Evolutionary conservation across 1,140 invertebrate genomes (phyloP), one percentile per base, ranked within the genome.

Genomic region (Dysdera silvatica): DNA sequence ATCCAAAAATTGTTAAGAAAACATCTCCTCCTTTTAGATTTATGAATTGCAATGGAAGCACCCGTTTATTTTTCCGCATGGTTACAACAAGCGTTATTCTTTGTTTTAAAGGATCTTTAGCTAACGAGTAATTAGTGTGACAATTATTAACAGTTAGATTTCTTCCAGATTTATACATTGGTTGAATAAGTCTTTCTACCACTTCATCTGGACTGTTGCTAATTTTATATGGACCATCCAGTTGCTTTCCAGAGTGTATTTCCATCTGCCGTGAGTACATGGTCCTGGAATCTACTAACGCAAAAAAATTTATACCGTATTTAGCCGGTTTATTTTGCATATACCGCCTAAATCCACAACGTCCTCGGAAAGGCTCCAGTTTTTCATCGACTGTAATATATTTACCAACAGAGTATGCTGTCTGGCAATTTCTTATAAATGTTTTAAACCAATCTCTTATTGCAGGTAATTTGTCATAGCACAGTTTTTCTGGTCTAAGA

Each of bases 231-330:
- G n/a, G n/a, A n/a, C n/a, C n/a, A n/a, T n/a, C n/a, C n/a, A n/a
- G n/a, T n/a, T n/a, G n/a, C n/a, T n/a, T n/a, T n/a, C n/a, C n/a
- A 37, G n/a, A 37, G 60, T 69, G 69, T 28, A 69, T 54, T 23
- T 67, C 63, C 37, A 66, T 40, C 14, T 70, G 57, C 24, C 20
- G 60, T 4, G 54, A 31, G 33, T 69, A 67, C 29, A 16, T 48
- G 14, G 65, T 67, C 14, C 40, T 61, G 16, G 57, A 52, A 56
- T 69, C 67, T 45, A 24, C 35, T 29, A 67, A 8, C 53, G 56
- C 20, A 48, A 62, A 68, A 8, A 70, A 48, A 37, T 70, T 70
- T 12, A 69, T 61, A 2, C 69, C 61, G 67, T 69, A 69, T 56
- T 69, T 69, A 10, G 6, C 54, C 7, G 68, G 67, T 60, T 69